These are phyloP conservation scores for Harpagoxenus sublaevis DNA, from an alignment of 2,888 invertebrate species.

Conservation along the genomic window DNA sequence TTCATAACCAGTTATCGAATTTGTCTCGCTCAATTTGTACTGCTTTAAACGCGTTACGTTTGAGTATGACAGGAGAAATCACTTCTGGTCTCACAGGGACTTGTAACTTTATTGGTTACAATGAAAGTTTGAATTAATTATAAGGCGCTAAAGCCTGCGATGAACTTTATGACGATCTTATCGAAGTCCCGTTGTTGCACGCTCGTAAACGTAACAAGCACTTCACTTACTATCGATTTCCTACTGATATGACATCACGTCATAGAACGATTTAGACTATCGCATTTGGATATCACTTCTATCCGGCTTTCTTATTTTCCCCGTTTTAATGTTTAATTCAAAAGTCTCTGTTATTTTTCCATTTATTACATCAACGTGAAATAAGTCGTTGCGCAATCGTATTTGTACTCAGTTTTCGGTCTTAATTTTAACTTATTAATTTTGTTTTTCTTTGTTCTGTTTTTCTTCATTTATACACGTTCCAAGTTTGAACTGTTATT, in stretches of 20 bases:
- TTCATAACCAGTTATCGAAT: slow-evolving; percentile 1
- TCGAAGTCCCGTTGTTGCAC: slow-evolving; percentile 41
- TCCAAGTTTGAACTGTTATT: no score
- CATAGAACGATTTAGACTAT: slow-evolving; percentile 41
- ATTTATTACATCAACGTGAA: background rate
- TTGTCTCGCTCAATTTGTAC: slow-evolving; percentile 7
- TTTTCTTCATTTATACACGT: background rate
- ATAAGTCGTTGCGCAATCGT: background rate
- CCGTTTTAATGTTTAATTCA: background rate
- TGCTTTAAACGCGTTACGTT: background rate
- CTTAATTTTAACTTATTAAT: background rate
- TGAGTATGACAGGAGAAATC: slow-evolving; percentile 12
- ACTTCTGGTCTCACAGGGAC: background rate
- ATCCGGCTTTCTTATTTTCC: background rate
- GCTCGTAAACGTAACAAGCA: slow-evolving; percentile 45
- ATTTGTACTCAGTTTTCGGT: background rate
- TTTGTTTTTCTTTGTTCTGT: background rate
- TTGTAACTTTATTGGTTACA: slow-evolving; percentile 39
- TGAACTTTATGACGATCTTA: slow-evolving; percentile 45
- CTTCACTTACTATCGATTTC: slow-evolving; percentile 38
- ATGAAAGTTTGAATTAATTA: slow-evolving; percentile 43
- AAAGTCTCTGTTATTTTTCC: background rate
- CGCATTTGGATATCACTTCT: background rate
- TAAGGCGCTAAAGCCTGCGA: slow-evolving; percentile 23
- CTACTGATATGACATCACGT: slow-evolving; percentile 34